Base-by-base conservation (phyloP, 2,113 vertebrate species). In the Albula glossodonta region DNA sequence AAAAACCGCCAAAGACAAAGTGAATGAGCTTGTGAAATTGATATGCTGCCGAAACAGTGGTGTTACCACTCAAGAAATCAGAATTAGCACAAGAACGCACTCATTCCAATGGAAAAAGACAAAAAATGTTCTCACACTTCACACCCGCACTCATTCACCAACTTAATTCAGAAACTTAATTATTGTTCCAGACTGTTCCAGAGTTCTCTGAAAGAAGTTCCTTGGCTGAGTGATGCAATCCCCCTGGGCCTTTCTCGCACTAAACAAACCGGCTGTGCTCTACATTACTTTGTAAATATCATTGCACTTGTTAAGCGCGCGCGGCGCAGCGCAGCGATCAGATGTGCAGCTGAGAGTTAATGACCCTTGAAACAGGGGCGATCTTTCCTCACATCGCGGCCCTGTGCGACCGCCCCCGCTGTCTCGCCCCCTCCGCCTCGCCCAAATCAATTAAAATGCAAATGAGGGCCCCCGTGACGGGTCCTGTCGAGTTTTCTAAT, bases 281-380 rank as follows among this genome's bases (percentile, higher is more conserved):
- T n/a, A 17, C 63, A 70, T 70, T 70, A 70, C 63, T 70, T n/a
- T 70, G 63, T 74, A 74, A 74, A 31, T 74, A 74, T 31, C 70
- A 31, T 74, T 31, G 70, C 70, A 9, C 70, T 74, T 70, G 63
- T 70, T 74, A 74, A 74, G n/a, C 53, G 53, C 10, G 70, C n/a
- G 70, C n/a, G 8, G 70, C 4, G 2, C 70, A 22, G 70, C 5
- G 70, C n/a, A n/a, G 70, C 31, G 70, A 25, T 74, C 70, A 74
- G 31, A 22, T 8, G 70, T 8, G n/a, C n/a, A 10, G 2, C n/a
- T 41, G 9, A 22, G 6, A 0, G n/a, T 74, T 31, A 9, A 31
- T 31, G n/a, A 31, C 70, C 70, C 70, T 74, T 31, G n/a, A 31
- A 31, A 0, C n/a, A 31, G 5, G 70, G 70, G 5, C n/a, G 70